phyloP scores from a whole-genome alignment of 2,888 invertebrate species.

The Exocentrus adspersus region DNA sequence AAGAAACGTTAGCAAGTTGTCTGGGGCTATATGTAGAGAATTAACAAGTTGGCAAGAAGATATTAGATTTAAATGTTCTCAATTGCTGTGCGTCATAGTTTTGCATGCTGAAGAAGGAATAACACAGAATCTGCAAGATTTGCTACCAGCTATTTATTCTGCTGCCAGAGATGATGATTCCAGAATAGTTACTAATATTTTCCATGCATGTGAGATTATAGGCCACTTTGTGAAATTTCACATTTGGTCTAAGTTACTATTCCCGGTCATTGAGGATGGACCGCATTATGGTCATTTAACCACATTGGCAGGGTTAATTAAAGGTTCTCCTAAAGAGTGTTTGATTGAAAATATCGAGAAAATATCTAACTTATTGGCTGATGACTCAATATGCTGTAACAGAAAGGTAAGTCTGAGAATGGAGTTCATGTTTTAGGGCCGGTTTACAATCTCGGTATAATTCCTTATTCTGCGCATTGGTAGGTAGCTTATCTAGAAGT shows the following conservation, averaged over 20 bases:
- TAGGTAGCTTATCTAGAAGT: too few relatives aligned
- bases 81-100: constrained; percentile 77
- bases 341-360: constrained; percentile 66
- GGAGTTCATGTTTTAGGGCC: too few relatives aligned
- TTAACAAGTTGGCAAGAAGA: constrained; percentile 79
- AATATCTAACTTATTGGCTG: constrained; percentile 69
- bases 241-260: constrained; percentile 75
- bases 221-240: constrained; percentile 77
- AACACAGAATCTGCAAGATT: constrained; percentile 73
- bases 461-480: too few relatives aligned
- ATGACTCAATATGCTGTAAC: constrained; percentile 70
- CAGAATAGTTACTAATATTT: constrained; percentile 47
- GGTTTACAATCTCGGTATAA: too few relatives aligned
- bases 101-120: constrained; percentile 79
- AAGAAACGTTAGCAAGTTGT: constrained; percentile 77
- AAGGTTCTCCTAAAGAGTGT: constrained; percentile 66
- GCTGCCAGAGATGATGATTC: constrained; percentile 71
- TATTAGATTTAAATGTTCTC: constrained; percentile 76
- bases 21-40: constrained; percentile 77
- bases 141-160: constrained; percentile 68
- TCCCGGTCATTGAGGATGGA: constrained; percentile 70
- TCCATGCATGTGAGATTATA: constrained; percentile 75
- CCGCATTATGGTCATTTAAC: constrained; percentile 67
- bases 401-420: constrained; percentile 65
- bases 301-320: constrained; percentile 71